Base-by-base conservation (phyloP, 2,113 vertebrate genomes). In the Heterocephalus glaber region DNA sequence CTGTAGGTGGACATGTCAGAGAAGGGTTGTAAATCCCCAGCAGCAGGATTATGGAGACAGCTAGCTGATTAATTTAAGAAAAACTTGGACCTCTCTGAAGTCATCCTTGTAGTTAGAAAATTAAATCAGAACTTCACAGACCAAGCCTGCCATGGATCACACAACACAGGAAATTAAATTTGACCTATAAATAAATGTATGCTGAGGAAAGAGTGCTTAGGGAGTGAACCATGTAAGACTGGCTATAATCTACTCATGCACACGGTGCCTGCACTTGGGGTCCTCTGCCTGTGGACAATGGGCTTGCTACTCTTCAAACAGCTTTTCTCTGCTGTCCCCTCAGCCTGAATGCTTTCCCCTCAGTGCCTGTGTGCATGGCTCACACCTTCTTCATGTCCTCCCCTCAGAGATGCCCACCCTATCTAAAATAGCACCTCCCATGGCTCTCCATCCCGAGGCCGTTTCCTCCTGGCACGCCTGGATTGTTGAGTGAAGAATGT, bases 161-260 rank as follows among this genome's bases (percentile, higher is more conserved):
- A 93, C 91, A 92, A 91, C 47, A 86, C 54, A 95, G 86, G 93
- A 95, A 95, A 92, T 95, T 82, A 95, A 91, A 63, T 89, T 72
- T 95, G 88, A 87, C 60, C 52, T 94, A n/a, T 84, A 89, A 89
- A n/a, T 84, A 89, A 89, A 96, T 96, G 72, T n/a, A 65, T 61
- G 24, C 54, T 52, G 92, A 94, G 33, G 28, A 94, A 74, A 74
- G 77, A 86, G 83, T 82, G 3, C 19, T 80, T 79, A 56, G 47
- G 44, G 52, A 47, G 49, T 24, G 56, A 95, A 38, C 56, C 35
- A 7, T 58, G 33, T 60, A 54, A 89, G 90, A 83, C 7, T 14
- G 28, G 22, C 24, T 35, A 3, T 66, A 54, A 82, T 44, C 54
- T 92, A 72, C n/a, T n/a, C n/a, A n/a, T n/a, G n/a, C n/a, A n/a